Percentiles rank a stretch among this genome's conserved stretches.
Evolutionary conservation across 2,888 invertebrate genomes (phyloP).

Genomic region (Neoitamus cyanurus): DNA sequence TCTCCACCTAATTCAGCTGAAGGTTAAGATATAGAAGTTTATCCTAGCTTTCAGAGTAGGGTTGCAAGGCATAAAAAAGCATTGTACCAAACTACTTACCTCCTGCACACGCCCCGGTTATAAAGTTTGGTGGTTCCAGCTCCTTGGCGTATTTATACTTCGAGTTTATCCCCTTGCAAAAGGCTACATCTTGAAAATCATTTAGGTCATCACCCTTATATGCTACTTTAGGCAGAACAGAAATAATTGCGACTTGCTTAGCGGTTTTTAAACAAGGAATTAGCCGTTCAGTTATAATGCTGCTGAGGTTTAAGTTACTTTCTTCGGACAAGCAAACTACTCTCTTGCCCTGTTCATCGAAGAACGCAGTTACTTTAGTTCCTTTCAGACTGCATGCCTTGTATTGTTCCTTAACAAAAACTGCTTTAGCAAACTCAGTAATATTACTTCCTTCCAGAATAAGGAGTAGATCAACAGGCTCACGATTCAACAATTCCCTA

Average conservation of each 20-base stretch:
- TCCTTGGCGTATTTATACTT: conserved; percentile 54
- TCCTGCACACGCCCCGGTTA: conserved; percentile 63
- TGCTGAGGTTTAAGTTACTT: conserved; percentile 59
- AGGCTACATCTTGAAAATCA: conserved; percentile 58
- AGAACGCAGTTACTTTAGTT: conserved; percentile 50
- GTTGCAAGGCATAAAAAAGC: too few relatives aligned
- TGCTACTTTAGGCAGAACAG: conserved; percentile 61
- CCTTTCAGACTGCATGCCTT: conserved; percentile 58
- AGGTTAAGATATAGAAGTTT: too few relatives aligned
- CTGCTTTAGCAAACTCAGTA: conserved; percentile 58
- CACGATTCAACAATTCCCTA: conserved; percentile 22
- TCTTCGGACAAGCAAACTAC: conserved; percentile 60
- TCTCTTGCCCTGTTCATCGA: conserved; percentile 43
- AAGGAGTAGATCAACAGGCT: conserved; percentile 55
- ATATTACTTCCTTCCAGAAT: conserved; percentile 61
- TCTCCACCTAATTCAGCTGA: too few relatives aligned
- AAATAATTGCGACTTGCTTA: conserved; percentile 59
- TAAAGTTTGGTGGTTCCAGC: conserved; percentile 63
- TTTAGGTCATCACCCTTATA: conserved; percentile 62
- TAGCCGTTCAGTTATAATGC: conserved; percentile 59
- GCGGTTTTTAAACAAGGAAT: conserved; percentile 58
- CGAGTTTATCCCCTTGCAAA: conserved; percentile 59
- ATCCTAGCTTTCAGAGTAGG: too few relatives aligned
- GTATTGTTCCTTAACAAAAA: conserved; percentile 57
- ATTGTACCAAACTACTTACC: too few relatives aligned